Conservation (phyloP, 2,113 vertebrate species). For the Lepus americanus region DNA sequence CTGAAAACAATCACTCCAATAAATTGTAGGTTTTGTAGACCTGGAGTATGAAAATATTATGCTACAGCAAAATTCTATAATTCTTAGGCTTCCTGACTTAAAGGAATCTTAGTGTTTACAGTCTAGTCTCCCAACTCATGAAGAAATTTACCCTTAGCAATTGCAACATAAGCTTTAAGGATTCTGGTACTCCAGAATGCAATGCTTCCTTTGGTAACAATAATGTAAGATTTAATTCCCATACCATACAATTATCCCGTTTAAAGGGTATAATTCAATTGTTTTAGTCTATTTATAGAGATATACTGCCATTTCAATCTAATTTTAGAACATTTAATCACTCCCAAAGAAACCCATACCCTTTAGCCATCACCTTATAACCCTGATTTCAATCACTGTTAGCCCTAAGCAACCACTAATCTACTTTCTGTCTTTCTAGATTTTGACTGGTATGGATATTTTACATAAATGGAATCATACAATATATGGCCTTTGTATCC, state of each 20-base stretch:
- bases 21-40: conserved; percentile 21
- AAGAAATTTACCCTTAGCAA: background rate
- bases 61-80: background rate
- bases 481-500: no score
- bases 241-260: background rate
- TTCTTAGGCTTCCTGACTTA: conserved; percentile 14
- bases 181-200: background rate
- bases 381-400: background rate
- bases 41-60: background rate
- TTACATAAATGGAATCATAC: background rate
- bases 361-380: background rate
- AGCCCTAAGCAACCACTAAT: background rate
- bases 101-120: background rate
- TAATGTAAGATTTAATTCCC: background rate
- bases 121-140: background rate
- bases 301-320: background rate
- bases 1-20: background rate
- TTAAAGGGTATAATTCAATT: conserved; percentile 23
- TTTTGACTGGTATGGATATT: background rate
- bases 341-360: background rate
- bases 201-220: background rate
- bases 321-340: background rate
- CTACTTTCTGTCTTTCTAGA: background rate
- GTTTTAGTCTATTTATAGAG: background rate
- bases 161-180: background rate